phyloP scores from a whole-genome alignment of 2,113 vertebrate genomes.

The Coptodon bakossiorum region DNA sequence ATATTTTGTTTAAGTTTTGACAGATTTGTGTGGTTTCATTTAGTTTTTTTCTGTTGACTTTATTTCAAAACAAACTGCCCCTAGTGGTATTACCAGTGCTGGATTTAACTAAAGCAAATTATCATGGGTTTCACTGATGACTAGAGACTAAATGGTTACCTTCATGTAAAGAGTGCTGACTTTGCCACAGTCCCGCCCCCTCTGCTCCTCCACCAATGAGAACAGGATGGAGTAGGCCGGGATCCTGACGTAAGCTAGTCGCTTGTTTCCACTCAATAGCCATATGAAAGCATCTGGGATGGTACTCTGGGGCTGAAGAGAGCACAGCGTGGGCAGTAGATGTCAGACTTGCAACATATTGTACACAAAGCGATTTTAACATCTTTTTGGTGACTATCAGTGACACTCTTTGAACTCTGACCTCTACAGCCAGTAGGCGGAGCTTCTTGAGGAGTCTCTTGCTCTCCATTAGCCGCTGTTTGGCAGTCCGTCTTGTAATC shows the following conservation, averaged over 20 bases:
- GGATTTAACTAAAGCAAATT: neutral
- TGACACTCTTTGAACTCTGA: conserved; percentile 38
- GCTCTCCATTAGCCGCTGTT: conserved; percentile 71
- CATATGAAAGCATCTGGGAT: conserved; percentile 88
- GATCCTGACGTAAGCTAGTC: conserved; percentile 81
- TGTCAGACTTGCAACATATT: neutral
- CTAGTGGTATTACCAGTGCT: neutral
- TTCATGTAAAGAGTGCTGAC: conserved; percentile 86
- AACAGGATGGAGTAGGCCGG: conserved; percentile 83
- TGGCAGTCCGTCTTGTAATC: conserved; percentile 67
- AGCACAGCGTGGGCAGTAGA: neutral
- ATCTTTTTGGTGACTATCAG: neutral
- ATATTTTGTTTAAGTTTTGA: neutral
- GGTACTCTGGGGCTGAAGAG: conserved; percentile 82
- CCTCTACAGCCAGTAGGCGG: conserved; percentile 79
- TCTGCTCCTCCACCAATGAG: conserved; percentile 88
- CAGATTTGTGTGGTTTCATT: neutral
- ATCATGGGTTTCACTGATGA: neutral
- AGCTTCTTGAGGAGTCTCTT: conserved; percentile 78
- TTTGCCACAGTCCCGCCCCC: conserved; percentile 84
- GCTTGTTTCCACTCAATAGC: conserved; percentile 79
- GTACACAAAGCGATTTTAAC: neutral
- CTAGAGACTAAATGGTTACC: conserved; percentile 40
- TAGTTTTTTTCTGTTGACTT: neutral
- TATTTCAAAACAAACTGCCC: neutral